A percentile compares a stretch with the other conserved stretches of the same genome.
These are phyloP conservation scores for Dendrolimus pini DNA, from an alignment of 2,888 invertebrate species.

Conservation along the genomic window DNA sequence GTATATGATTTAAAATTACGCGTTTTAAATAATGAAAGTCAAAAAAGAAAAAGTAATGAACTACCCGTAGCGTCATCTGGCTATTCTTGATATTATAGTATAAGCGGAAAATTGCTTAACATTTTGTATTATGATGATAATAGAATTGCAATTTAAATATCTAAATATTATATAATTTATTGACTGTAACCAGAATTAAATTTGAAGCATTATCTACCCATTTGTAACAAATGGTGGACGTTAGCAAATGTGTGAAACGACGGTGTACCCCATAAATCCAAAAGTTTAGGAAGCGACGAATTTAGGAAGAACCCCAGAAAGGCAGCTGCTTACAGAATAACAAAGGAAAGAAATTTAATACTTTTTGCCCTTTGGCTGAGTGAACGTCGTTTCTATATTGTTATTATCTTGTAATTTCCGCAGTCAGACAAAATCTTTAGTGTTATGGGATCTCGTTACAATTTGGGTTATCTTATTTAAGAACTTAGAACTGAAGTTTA, in stretches of 20 bases:
- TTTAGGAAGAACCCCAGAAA: constrained; percentile 33
- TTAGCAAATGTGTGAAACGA: constrained; percentile 33
- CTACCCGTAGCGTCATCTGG: too few species aligned
- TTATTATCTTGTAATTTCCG: constrained; percentile 11
- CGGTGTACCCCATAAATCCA: constrained; percentile 36
- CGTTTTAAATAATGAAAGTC: too few species aligned
- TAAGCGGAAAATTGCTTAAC: too few species aligned
- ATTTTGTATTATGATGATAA: too few species aligned
- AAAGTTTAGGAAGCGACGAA: constrained; percentile 42
- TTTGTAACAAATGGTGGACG: constrained; percentile 36
- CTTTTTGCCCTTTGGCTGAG: constrained; percentile 17
- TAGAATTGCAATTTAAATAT: too few species aligned
- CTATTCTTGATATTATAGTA: too few species aligned
- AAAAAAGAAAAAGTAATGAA: too few species aligned
- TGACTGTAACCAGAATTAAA: too few species aligned
- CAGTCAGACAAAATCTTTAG: neutral
- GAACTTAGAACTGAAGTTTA: too few species aligned
- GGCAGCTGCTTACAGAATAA: constrained; percentile 32
- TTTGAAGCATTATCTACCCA: constrained; percentile 32
- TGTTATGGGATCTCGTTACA: neutral
- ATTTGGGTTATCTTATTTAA: neutral
- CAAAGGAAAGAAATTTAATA: constrained; percentile 32
- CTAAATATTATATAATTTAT: too few species aligned
- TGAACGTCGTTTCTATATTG: constrained; percentile 9
- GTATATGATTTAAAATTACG: too few species aligned